A percentile compares a stretch with the other conserved stretches of the same genome.
Evolutionary conservation across 2,888 invertebrate genomes (phyloP).

Genomic region (Drosophila testacea): DNA sequence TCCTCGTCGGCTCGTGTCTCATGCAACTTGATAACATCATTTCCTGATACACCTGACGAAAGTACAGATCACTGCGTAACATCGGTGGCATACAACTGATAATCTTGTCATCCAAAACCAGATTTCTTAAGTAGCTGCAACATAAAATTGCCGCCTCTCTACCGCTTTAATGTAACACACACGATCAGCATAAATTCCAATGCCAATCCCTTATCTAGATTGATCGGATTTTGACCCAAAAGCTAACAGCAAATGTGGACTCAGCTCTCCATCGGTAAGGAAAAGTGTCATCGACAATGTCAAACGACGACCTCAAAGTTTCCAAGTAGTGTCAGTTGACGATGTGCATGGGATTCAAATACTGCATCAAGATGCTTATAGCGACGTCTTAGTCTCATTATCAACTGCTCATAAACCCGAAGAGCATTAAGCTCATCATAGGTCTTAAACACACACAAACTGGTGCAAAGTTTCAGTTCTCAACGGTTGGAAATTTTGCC

Average conservation of each 20-base stretch:
- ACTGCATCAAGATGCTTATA: slow-evolving; percentile 22
- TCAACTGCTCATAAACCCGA: slow-evolving; percentile 39
- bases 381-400: slow-evolving; percentile 25
- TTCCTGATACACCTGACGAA: slow-evolving; percentile 32
- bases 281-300: slow-evolving; percentile 23
- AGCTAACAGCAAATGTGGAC: slow-evolving; percentile 13
- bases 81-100: slow-evolving; percentile 45
- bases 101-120: slow-evolving; percentile 33
- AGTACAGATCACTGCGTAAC: slow-evolving; percentile 40
- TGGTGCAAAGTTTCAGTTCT: slow-evolving; percentile 11
- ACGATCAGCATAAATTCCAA: slow-evolving; percentile 35
- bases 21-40: slow-evolving; percentile 36
- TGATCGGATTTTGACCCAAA: slow-evolving; percentile 15
- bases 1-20: slow-evolving; percentile 23
- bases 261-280: slow-evolving; percentile 22
- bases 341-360: slow-evolving; percentile 24
- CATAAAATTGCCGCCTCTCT: slow-evolving; percentile 19
- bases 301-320: slow-evolving; percentile 27
- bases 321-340: slow-evolving; percentile 10
- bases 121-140: slow-evolving; percentile 27
- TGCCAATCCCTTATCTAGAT: slow-evolving; percentile 31
- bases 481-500: not conserved
- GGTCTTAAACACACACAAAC: slow-evolving; percentile 33
- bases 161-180: slow-evolving; percentile 27
- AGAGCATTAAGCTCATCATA: slow-evolving; percentile 24